Evolutionary conservation across 2,797 vertebrate species (phyloP).

Genomic region (Lithobates pipiens): DNA sequence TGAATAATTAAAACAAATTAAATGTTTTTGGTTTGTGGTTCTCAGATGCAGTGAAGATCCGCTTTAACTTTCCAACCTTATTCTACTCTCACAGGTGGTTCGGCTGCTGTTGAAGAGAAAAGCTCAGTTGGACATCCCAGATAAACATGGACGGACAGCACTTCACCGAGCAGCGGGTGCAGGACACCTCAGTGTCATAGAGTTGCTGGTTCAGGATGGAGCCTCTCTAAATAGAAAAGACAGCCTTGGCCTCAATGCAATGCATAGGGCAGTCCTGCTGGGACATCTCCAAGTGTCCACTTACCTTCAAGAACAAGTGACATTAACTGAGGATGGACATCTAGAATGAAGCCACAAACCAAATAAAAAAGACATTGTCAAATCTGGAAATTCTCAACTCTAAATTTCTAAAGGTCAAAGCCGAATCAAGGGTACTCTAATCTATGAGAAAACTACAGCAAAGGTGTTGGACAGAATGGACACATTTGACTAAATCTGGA

Average conservation of each 20-base stretch:
- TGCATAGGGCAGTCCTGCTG: conserved; percentile 64
- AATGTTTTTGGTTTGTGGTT: no score
- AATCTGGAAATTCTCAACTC: no score
- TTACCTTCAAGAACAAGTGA: conserved; percentile 67
- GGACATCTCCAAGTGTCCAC: conserved; percentile 53
- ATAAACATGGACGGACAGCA: conserved; percentile 63
- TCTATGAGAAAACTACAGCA: no score
- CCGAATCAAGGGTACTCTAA: no score
- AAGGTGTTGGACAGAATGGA: no score
- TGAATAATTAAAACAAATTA: no score
- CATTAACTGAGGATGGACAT: conserved; percentile 49
- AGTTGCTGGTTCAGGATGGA: conserved; percentile 60
- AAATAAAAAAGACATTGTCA: no score
- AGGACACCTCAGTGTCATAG: conserved; percentile 55
- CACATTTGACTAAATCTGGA: no score
- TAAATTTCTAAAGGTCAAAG: no score
- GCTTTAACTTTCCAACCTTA: neutral
- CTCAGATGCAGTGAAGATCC: no score
- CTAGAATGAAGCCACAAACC: conserved; percentile 55
- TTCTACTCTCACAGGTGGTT: conserved; percentile 59
- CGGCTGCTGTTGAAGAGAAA: conserved; percentile 62
- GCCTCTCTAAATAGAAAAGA: conserved; percentile 59
- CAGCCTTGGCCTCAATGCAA: conserved; percentile 63
- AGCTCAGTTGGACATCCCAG: conserved; percentile 61
- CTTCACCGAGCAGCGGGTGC: conserved; percentile 66